phyloP scores from a whole-genome alignment of 64 coral and sea anemone genomes.

The Stylophora pistillata region DNA sequence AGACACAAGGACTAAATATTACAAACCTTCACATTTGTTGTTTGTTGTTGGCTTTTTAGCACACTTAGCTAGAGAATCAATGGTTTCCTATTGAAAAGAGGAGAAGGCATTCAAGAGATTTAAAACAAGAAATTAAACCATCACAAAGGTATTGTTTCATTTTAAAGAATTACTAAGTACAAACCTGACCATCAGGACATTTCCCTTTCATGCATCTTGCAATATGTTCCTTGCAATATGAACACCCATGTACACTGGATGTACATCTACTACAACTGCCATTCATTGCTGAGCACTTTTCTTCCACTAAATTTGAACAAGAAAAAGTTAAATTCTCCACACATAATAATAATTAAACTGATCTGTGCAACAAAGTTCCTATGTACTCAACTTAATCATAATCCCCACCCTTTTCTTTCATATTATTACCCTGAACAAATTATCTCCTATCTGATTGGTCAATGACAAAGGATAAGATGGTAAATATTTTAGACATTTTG shows the following conservation, averaged over 20 bases:
- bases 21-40: neutral
- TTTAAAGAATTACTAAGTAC: no score
- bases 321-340: neutral
- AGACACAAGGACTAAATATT: no score
- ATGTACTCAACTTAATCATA: no score
- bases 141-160: neutral
- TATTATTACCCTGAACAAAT: no score
- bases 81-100: neutral
- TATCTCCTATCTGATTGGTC: no score
- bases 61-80: constrained; percentile 10
- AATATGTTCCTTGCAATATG: constrained; percentile 11
- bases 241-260: constrained; percentile 20
- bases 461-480: no score
- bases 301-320: neutral
- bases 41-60: neutral
- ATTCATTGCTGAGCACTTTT: neutral
- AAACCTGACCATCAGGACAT: neutral
- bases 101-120: neutral
- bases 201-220: neutral
- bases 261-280: constrained; percentile 33
- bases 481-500: no score
- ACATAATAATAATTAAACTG: no score
- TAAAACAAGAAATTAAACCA: neutral
- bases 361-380: no score
- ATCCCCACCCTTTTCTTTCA: no score